Evolutionary conservation across 2,888 invertebrate genomes (phyloP), one percentile per base, ranked within the genome.

Genomic region (Eupithecia subfuscata): DNA sequence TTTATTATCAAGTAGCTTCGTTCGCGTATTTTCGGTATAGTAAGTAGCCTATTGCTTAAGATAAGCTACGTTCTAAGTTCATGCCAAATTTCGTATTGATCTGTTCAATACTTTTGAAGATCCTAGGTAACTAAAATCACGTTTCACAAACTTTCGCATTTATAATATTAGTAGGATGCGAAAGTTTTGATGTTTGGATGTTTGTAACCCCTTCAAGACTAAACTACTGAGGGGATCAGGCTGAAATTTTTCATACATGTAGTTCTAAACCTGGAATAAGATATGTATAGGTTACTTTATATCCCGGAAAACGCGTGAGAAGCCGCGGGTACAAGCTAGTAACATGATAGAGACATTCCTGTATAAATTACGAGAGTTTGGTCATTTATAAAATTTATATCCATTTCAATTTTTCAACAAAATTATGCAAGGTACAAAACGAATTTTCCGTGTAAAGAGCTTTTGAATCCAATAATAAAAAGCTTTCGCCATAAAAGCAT

Each of bases 401-500:
- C 60, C 5, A 6, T 60, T 14, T 14, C 12, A 60, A 60, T 60
- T 22, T 22, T 60, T 12, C 60, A 6, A 60, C 14, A 60, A 25
- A 18, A 43, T 30, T 18, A 5, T 43, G 11, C 12, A 67, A 22
- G 30, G 30, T 18, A 40, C 37, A 73, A 70, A 75, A 70, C 37
- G 67, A 37, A 68, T 73, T 70, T 37, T 30, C 30, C 25, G 60
- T 67, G n/a, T n/a, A 70, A 76, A 75, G 63, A 45, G 73, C 70
- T 70, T 73, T 30, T 25, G 52, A 71, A 73, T 73, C 16, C 63
- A 76, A 73, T 73, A 68, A 73, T 73, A 30, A 70, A 70, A 73
- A 71, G 73, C 71, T 73, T 73, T 76, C 68, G 30, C 30, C 48
- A 74, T 73, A 76, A 76, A 76, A 71, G 73, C 70, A 70, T 45